Conservation (phyloP, 2,113 vertebrate species). For the Zosterops pallidus region DNA sequence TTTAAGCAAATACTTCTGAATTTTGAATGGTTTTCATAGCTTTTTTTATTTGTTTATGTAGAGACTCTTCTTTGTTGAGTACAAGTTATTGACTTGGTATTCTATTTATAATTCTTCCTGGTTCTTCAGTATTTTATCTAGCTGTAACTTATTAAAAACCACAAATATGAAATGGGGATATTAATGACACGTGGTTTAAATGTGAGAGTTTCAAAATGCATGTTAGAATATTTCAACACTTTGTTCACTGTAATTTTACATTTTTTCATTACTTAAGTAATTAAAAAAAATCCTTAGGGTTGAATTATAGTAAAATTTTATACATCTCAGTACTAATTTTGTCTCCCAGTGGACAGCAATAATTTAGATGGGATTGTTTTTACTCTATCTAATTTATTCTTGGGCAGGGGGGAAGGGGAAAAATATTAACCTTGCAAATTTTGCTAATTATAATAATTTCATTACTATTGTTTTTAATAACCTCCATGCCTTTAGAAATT, state of each 20-base stretch:
- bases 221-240: conserved; percentile 45
- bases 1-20: conserved; percentile 54
- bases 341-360: conserved; percentile 60
- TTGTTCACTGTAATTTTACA: conserved; percentile 61
- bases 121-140: conserved; percentile 41
- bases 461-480: neutral
- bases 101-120: conserved; percentile 36
- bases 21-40: conserved; percentile 25
- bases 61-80: conserved; percentile 12
- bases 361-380: conserved; percentile 66
- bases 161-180: conserved; percentile 64
- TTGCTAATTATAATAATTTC: neutral
- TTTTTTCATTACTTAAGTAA: conserved; percentile 69
- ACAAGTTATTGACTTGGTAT: conserved; percentile 29
- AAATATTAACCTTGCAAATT: neutral
- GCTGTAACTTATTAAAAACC: conserved; percentile 61
- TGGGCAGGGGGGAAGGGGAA: neutral
- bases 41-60: conserved; percentile 5
- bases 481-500: conserved; percentile 8
- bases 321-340: conserved; percentile 65
- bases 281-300: conserved; percentile 69
- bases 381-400: conserved; percentile 65
- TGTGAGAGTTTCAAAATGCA: conserved; percentile 38
- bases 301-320: conserved; percentile 70
- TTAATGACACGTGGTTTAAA: conserved; percentile 67